Conservation (phyloP, 2,888 invertebrate genomes). For the Caenorhabditis japonica region DNA sequence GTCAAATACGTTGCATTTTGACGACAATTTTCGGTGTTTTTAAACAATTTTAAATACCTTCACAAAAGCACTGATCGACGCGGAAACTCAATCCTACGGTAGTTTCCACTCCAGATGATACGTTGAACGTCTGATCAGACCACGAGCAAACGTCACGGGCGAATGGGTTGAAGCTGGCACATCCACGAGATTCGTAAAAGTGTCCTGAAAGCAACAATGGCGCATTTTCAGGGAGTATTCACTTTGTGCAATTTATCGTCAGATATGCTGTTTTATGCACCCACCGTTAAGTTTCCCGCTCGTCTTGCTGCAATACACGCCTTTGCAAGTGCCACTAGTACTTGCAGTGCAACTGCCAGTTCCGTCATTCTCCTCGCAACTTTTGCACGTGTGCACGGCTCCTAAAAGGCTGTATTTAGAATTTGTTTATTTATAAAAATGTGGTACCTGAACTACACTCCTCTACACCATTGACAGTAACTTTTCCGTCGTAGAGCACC, state of each 20-base stretch:
- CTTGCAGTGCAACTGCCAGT: slow-evolving; percentile 25
- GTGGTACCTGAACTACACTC: background rate
- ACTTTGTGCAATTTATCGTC: background rate
- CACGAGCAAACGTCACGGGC: slow-evolving; percentile 46
- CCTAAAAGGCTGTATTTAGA: background rate
- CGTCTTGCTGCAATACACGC: slow-evolving; percentile 37
- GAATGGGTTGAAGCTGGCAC: slow-evolving; percentile 49
- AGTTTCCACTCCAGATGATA: slow-evolving; percentile 25
- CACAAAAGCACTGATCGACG: slow-evolving; percentile 47
- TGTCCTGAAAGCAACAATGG: slow-evolving; percentile 19
- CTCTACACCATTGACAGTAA: background rate
- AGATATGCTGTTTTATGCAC: background rate
- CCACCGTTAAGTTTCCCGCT: slow-evolving; percentile 33
- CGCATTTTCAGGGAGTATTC: too few relatives aligned
- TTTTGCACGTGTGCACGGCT: slow-evolving; percentile 29
- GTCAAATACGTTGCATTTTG: background rate
- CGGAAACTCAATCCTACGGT: slow-evolving; percentile 11
- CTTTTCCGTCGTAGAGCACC: background rate
- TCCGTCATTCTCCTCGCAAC: slow-evolving; percentile 31
- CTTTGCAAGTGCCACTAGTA: slow-evolving; percentile 28
- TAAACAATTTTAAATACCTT: slow-evolving; percentile 12
- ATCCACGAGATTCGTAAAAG: slow-evolving; percentile 38
- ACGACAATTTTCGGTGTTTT: background rate
- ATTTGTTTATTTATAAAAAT: background rate
- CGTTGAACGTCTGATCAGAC: slow-evolving; percentile 42